phyloP scores from a whole-genome alignment of 2,113 vertebrate species.

The Varanus salvator region DNA sequence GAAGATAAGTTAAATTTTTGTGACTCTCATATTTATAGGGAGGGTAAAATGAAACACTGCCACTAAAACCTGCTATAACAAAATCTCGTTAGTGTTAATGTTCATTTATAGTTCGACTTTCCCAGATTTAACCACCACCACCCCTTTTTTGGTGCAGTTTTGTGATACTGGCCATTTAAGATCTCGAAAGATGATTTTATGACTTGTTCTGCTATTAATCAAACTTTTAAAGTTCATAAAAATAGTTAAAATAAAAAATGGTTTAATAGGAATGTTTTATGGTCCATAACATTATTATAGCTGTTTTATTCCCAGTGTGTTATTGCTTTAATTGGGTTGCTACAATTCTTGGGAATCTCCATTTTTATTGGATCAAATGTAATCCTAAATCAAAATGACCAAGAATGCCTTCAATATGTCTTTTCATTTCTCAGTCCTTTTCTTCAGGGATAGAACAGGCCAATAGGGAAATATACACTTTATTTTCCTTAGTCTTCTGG shows the following conservation, averaged over 20 bases:
- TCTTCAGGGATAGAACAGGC: slow-evolving; percentile 17
- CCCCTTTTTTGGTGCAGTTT: slow-evolving; percentile 63
- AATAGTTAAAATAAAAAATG: slow-evolving; percentile 86
- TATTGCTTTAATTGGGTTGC: slow-evolving; percentile 83
- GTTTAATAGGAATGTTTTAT: slow-evolving; percentile 86
- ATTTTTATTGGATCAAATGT: slow-evolving; percentile 71
- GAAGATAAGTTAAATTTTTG: slow-evolving; percentile 67
- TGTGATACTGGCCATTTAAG: slow-evolving; percentile 78
- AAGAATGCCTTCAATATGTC: slow-evolving; percentile 70
- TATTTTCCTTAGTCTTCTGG: background rate
- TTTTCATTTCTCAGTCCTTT: slow-evolving; percentile 60
- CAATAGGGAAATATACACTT: background rate
- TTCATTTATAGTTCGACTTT: slow-evolving; percentile 83
- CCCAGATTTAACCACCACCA: slow-evolving; percentile 73
- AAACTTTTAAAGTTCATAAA: slow-evolving; percentile 86
- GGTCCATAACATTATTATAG: slow-evolving; percentile 83
- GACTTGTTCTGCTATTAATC: slow-evolving; percentile 77
- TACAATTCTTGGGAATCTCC: slow-evolving; percentile 75
- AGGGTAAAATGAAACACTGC: slow-evolving; percentile 80
- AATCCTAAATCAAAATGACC: slow-evolving; percentile 77
- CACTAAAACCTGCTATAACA: slow-evolving; percentile 78
- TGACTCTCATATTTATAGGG: slow-evolving; percentile 74
- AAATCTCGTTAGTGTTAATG: slow-evolving; percentile 82
- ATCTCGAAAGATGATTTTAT: slow-evolving; percentile 79
- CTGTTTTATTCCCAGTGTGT: slow-evolving; percentile 80